Evolutionary conservation across 2,888 invertebrate genomes (phyloP).

Genomic region (Sipha maydis): DNA sequence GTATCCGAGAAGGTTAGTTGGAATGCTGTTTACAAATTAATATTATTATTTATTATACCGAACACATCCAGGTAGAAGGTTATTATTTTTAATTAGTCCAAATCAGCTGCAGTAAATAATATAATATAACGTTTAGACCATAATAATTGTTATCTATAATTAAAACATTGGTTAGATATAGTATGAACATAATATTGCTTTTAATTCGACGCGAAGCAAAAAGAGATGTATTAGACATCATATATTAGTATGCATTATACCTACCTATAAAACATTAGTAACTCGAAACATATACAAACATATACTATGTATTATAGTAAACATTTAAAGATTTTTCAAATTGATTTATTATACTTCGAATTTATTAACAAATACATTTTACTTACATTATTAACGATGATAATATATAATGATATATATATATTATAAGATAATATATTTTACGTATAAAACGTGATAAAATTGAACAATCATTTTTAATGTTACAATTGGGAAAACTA

Average conservation of each 20-base stretch:
- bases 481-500: neutral
- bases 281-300: neutral
- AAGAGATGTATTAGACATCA: no score
- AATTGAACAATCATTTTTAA: no score
- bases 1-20: neutral
- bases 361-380: neutral
- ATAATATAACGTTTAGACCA: neutral
- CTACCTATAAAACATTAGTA: neutral
- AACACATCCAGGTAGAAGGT: neutral
- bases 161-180: neutral
- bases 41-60: neutral
- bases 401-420: no score
- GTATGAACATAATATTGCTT: no score
- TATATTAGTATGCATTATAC: no score
- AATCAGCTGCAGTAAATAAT: neutral
- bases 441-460: no score
- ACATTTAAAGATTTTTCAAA: neutral
- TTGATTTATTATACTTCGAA: neutral
- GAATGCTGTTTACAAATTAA: neutral
- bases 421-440: no score
- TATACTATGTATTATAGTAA: neutral
- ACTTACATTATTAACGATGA: neutral
- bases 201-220: no score
- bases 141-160: neutral
- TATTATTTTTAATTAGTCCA: slow-evolving; percentile 9